phyloP scores from a whole-genome alignment of 2,888 invertebrate genomes.

The Andrena flavipes region DNA sequence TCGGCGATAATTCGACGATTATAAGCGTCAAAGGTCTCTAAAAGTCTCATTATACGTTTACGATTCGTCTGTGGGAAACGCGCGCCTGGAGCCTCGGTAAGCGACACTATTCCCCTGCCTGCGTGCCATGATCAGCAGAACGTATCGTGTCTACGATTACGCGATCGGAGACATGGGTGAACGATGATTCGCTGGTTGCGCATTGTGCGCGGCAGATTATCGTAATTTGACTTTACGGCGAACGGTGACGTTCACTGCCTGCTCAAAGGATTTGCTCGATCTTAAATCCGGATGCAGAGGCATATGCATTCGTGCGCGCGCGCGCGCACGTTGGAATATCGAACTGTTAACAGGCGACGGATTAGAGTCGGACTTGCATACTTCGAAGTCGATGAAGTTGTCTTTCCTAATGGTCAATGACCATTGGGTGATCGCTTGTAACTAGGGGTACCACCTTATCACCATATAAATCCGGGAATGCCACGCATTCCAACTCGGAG shows the following conservation, averaged over 20 bases:
- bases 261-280: constrained; percentile 25
- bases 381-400: not conserved
- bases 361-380: not conserved
- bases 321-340: not conserved
- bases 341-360: constrained; percentile 10
- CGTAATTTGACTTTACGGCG: constrained; percentile 38
- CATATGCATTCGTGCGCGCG: not conserved
- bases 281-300: constrained; percentile 23
- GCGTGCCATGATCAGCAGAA: constrained; percentile 34
- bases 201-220: constrained; percentile 45
- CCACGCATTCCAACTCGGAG: too few relatives aligned
- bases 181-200: constrained; percentile 40
- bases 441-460: too few relatives aligned
- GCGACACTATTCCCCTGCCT: constrained; percentile 15
- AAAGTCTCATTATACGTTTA: constrained; percentile 41
- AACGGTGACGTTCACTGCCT: constrained; percentile 23
- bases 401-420: not conserved
- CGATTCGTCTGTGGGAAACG: constrained; percentile 36
- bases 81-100: constrained; percentile 22
- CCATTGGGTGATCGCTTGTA: too few relatives aligned
- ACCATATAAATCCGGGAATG: too few relatives aligned
- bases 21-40: constrained; percentile 7
- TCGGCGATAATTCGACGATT: constrained; percentile 48
- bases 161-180: constrained; percentile 55
- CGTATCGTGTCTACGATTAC: constrained; percentile 55